Evolutionary conservation across 2,113 vertebrate species (phyloP).

Genomic region (Syrmaticus mikado): DNA sequence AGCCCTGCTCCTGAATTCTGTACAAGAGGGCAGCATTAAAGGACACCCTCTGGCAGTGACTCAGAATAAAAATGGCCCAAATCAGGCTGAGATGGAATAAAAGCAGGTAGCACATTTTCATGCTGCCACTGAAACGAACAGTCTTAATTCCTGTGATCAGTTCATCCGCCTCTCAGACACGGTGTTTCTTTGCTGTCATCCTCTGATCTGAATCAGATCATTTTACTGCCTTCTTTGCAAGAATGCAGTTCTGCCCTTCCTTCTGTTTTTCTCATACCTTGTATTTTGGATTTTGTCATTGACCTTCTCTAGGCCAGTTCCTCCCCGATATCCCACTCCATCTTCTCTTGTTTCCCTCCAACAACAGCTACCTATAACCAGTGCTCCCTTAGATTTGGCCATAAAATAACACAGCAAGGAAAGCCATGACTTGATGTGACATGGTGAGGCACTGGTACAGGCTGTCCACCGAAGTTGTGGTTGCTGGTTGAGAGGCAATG

Average conservation of each 20-base stretch:
- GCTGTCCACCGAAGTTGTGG: too few relatives aligned
- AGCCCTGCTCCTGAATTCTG: constrained; percentile 20
- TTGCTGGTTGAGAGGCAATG: too few relatives aligned
- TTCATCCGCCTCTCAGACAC: background rate
- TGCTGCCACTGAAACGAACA: background rate
- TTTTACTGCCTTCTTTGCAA: background rate
- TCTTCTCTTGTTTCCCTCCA: background rate
- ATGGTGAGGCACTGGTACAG: too few relatives aligned
- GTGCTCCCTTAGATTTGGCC: background rate
- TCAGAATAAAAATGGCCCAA: constrained; percentile 33
- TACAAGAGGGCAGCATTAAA: background rate
- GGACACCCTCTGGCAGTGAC: background rate
- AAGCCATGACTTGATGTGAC: background rate
- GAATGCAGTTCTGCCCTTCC: background rate
- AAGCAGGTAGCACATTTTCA: background rate
- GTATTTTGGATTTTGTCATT: background rate
- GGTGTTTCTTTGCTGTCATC: background rate
- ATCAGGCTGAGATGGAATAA: background rate
- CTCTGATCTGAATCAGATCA: background rate
- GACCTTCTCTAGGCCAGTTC: background rate
- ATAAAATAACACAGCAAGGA: background rate
- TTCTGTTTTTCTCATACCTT: background rate
- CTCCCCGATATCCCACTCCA: background rate
- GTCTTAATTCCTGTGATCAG: background rate
- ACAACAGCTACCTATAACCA: background rate